Evolutionary conservation across 1,140 invertebrate genomes (phyloP).

Genomic region (Papilio xuthus): DNA sequence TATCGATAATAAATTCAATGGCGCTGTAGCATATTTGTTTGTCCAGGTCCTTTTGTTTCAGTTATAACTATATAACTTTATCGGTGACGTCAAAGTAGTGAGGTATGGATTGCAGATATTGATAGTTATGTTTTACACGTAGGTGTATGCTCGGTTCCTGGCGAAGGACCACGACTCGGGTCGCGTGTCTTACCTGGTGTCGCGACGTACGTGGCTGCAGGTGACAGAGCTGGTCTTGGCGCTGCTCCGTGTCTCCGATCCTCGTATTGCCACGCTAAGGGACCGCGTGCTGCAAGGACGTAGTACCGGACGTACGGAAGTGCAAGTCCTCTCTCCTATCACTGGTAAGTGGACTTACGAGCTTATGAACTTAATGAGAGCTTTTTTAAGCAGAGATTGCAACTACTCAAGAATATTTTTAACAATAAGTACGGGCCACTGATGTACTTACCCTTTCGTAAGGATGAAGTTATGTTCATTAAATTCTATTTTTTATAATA

Average conservation of each 20-base stretch:
- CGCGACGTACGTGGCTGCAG: constrained; percentile 91
- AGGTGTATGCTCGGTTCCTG: constrained; percentile 92
- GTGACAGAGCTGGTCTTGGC: constrained; percentile 95
- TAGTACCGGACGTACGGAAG: constrained; percentile 94
- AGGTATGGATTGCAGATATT: neutral
- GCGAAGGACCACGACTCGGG: constrained; percentile 96
- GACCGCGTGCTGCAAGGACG: constrained; percentile 92
- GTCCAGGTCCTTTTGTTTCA: too few species aligned
- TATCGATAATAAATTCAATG: too few species aligned
- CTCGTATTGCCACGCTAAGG: constrained; percentile 91
- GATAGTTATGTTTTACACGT: constrained; percentile 14
- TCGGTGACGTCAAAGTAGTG: neutral
- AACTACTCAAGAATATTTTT: too few species aligned
- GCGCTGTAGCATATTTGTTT: too few species aligned
- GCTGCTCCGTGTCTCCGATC: constrained; percentile 92
- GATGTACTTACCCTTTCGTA: too few species aligned
- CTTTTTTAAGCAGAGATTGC: too few species aligned
- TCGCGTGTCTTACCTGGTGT: constrained; percentile 93
- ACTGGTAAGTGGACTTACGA: constrained; percentile 78
- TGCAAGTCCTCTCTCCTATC: constrained; percentile 96
- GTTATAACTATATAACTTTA: neutral
- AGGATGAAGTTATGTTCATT: too few species aligned
- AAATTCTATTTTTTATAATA: too few species aligned
- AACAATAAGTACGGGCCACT: too few species aligned
- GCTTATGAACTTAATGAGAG: neutral